Evolutionary conservation across 2,888 invertebrate species (phyloP).

Genomic region (Macrophya annulata): DNA sequence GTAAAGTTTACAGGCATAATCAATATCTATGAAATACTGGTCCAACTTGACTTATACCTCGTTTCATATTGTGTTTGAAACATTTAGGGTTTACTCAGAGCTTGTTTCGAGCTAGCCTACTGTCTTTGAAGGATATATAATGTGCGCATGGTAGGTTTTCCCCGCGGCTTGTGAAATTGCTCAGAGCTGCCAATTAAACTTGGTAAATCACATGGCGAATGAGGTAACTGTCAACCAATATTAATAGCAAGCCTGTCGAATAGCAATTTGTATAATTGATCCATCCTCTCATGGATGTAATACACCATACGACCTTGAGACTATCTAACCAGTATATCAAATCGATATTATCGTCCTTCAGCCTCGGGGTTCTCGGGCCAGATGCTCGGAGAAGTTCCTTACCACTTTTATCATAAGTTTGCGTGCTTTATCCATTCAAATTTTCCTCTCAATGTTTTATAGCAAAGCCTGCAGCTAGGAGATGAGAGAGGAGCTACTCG

Average conservation of each 20-base stretch:
- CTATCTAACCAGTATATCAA: neutral
- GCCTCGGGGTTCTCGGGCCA: neutral
- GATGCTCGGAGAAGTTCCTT: constrained; percentile 5
- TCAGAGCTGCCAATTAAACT: constrained; percentile 13
- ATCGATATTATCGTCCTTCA: constrained; percentile 26
- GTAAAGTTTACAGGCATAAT: neutral
- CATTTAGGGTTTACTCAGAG: neutral
- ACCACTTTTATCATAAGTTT: neutral
- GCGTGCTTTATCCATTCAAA: neutral
- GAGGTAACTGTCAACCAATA: constrained; percentile 32
- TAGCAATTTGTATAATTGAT: constrained; percentile 11
- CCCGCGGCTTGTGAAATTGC: neutral
- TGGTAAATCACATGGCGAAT: neutral
- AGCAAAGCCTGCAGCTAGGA: neutral
- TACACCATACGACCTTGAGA: neutral
- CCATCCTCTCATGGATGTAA: neutral
- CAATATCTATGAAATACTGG: neutral
- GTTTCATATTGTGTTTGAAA: constrained; percentile 4
- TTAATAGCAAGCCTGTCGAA: constrained; percentile 17
- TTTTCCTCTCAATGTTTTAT: neutral
- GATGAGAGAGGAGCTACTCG: neutral
- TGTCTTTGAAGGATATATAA: neutral
- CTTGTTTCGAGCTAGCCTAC: neutral
- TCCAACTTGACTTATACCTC: neutral
- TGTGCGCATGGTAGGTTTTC: neutral